These are phyloP conservation scores for Campoplex nolae DNA, from an alignment of 2,888 invertebrate species.

Conservation along the genomic window DNA sequence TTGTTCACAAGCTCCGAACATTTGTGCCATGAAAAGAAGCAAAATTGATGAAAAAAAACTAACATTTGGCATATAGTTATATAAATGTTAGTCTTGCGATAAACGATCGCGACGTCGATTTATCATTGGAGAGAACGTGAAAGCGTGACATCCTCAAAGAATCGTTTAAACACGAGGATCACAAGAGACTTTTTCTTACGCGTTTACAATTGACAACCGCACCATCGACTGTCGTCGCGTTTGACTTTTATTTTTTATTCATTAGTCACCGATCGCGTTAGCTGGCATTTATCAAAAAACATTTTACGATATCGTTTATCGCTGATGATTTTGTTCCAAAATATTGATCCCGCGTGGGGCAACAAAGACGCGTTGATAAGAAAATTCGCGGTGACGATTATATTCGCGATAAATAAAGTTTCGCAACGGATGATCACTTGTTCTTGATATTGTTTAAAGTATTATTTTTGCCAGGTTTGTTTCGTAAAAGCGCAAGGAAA, in stretches of 20 bases:
- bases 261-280: constrained; percentile 3
- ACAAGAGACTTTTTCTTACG: constrained; percentile 22
- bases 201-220: background rate
- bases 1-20: constrained; percentile 6
- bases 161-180: constrained; percentile 45
- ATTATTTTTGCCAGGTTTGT: constrained; percentile 25
- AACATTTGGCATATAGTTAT: background rate
- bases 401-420: constrained; percentile 7
- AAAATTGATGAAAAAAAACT: background rate
- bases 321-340: constrained; percentile 21
- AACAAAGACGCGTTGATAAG: constrained; percentile 13
- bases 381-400: background rate
- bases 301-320: constrained; percentile 10
- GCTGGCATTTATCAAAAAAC: constrained; percentile 29
- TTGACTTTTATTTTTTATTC: background rate
- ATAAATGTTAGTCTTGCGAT: constrained; percentile 51
- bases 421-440: constrained; percentile 6
- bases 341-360: background rate
- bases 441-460: constrained; percentile 14
- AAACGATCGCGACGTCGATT: constrained; percentile 72
- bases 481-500: constrained; percentile 70
- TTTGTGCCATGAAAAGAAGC: background rate
- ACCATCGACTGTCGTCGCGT: constrained; percentile 5
- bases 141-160: constrained; percentile 69
- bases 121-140: constrained; percentile 74